Evolutionary conservation across 30 jellyfish, hydroid and myxozoan species (phyloP).

Genomic region (Aurelia sp.): DNA sequence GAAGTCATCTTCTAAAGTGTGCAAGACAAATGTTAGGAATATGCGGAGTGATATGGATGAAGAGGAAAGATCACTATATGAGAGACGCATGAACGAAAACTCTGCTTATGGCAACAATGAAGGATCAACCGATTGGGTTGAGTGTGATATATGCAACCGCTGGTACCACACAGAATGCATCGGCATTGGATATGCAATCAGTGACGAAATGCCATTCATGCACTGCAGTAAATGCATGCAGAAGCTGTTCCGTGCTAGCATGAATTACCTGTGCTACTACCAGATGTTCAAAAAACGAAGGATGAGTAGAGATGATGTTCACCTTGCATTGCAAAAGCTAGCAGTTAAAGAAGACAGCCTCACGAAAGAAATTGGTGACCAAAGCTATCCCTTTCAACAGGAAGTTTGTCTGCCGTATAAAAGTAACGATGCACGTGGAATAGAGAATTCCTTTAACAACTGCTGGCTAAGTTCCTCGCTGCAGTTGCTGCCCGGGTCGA

Average conservation of each 20-base stretch:
- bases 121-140: neutral
- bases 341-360: neutral
- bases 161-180: neutral
- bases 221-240: slow-evolving; percentile 1
- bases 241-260: neutral
- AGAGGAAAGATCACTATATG: neutral
- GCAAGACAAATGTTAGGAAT: neutral
- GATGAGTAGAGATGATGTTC: too few relatives aligned
- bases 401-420: neutral
- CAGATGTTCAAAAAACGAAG: neutral
- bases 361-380: neutral
- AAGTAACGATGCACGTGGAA: neutral
- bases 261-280: neutral
- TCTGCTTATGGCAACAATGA: neutral
- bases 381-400: neutral
- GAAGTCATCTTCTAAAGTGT: neutral
- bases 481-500: slow-evolving; percentile 3
- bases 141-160: neutral
- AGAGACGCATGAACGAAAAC: neutral
- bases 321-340: neutral
- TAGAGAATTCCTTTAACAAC: slow-evolving; percentile 9
- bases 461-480: slow-evolving; percentile 23
- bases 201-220: slow-evolving; percentile 14
- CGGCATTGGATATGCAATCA: neutral
- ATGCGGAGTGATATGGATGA: neutral